phyloP scores from a whole-genome alignment of 2,888 invertebrate species.

The Xanthorhoe designata region DNA sequence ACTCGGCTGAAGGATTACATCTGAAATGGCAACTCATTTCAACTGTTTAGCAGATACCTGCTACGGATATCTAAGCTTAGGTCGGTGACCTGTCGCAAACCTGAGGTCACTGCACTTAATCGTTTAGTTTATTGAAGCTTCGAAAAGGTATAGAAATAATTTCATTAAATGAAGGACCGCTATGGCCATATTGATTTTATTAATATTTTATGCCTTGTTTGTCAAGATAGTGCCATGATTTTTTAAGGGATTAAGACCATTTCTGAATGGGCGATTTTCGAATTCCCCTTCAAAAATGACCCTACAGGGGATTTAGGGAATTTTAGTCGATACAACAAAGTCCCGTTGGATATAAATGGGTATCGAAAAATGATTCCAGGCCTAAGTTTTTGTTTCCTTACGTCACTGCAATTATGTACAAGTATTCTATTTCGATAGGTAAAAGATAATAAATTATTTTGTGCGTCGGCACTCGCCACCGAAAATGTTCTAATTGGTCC shows the following conservation, averaged over 20 bases:
- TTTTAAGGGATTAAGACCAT: too few relatives aligned
- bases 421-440: neutral
- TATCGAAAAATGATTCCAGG: too few relatives aligned
- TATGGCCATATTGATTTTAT: neutral
- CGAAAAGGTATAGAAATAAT: neutral
- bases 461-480: neutral
- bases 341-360: too few relatives aligned
- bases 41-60: conserved; percentile 1
- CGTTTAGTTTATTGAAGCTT: neutral
- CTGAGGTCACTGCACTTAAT: conserved; percentile 12
- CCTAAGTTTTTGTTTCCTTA: neutral
- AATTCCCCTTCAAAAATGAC: too few relatives aligned
- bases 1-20: conserved; percentile 8
- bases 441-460: neutral
- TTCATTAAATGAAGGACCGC: neutral
- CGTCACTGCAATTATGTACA: neutral
- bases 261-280: too few relatives aligned
- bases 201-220: too few relatives aligned
- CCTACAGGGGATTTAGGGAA: too few relatives aligned
- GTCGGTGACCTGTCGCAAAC: conserved; percentile 16
- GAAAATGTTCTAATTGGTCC: conserved; percentile 7
- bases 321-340: too few relatives aligned
- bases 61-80: neutral
- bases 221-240: too few relatives aligned
- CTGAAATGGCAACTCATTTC: conserved; percentile 5